Percentiles rank a stretch among this genome's conserved stretches.
Evolutionary conservation across 2,113 vertebrate species (phyloP).

Genomic region (Poeciliopsis prolifica): DNA sequence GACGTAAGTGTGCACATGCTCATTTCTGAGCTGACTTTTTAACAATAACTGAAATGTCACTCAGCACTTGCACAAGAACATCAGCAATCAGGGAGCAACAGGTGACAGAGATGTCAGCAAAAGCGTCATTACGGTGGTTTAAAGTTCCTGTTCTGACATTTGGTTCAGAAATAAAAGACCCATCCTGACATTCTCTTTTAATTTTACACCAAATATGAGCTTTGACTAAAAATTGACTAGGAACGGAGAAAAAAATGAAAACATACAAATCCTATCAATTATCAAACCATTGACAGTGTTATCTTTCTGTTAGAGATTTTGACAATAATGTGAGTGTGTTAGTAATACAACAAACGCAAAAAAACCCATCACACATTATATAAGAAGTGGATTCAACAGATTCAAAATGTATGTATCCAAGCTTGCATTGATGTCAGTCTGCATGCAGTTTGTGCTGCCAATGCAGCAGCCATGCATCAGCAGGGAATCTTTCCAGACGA

Average conservation of each 20-base stretch:
- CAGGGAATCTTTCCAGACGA: conserved; percentile 5
- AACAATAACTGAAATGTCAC: conserved; percentile 54
- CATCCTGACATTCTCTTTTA: neutral
- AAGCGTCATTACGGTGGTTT: neutral
- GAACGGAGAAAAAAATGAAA: neutral
- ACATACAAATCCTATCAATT: neutral
- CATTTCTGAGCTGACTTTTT: conserved; percentile 34
- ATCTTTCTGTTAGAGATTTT: neutral
- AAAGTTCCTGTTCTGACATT: conserved; percentile 3
- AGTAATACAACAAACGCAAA: neutral
- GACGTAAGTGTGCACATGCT: conserved; percentile 9
- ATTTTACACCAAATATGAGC: neutral
- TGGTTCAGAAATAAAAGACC: conserved; percentile 10
- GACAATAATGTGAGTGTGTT: neutral
- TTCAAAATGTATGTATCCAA: neutral
- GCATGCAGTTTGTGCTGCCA: conserved; percentile 14
- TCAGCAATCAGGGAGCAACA: conserved; percentile 47
- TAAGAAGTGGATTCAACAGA: neutral
- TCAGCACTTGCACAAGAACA: neutral
- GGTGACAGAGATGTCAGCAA: conserved; percentile 26
- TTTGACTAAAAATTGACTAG: neutral
- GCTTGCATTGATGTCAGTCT: conserved; percentile 11
- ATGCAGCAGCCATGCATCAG: conserved; percentile 45
- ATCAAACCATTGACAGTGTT: neutral
- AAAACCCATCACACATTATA: neutral